These are phyloP conservation scores for Meles meles DNA, from an alignment of 2,113 vertebrate species.

Conservation along the genomic window DNA sequence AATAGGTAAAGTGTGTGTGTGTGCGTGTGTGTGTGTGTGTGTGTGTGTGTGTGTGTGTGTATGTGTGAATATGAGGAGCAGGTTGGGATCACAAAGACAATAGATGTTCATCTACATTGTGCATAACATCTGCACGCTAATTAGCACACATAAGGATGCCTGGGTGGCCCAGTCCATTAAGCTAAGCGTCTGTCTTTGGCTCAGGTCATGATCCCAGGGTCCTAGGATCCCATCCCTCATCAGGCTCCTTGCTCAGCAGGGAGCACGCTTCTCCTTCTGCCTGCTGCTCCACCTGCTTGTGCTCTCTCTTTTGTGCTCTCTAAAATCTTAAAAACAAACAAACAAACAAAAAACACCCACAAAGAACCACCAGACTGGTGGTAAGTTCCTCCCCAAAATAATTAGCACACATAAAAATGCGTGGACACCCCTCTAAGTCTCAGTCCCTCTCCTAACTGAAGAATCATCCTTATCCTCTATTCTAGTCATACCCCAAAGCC, in stretches of 20 bases:
- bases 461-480: background rate
- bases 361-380: too few species aligned
- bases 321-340: too few species aligned
- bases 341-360: too few species aligned
- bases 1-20: background rate
- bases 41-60: background rate
- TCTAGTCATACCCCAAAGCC: background rate
- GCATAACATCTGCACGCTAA: background rate
- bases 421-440: background rate
- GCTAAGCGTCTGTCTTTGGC: too few species aligned
- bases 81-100: background rate
- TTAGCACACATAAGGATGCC: background rate
- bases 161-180: too few species aligned
- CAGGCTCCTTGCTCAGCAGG: too few species aligned
- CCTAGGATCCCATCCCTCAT: too few species aligned
- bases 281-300: too few species aligned
- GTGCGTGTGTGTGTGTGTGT: too few species aligned
- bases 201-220: too few species aligned
- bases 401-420: slow-evolving; percentile 5
- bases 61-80: background rate
- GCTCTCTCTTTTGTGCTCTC: too few species aligned
- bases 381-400: background rate
- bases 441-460: background rate
- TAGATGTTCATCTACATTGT: background rate
- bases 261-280: too few species aligned